Conservation (phyloP, 2,113 vertebrate genomes). For the Psephotus haematonotus region DNA sequence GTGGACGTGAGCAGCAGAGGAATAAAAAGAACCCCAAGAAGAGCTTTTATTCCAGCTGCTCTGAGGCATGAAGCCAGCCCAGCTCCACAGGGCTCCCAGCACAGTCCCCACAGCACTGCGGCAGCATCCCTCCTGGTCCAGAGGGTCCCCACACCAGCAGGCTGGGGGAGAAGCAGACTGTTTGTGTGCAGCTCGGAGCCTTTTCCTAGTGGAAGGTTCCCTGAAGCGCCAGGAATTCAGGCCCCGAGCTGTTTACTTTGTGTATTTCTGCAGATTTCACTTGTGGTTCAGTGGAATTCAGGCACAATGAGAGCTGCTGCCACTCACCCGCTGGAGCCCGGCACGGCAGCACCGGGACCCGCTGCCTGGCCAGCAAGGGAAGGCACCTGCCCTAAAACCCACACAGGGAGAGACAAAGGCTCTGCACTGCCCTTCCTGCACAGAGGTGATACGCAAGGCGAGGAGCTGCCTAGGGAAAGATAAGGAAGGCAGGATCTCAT, state of each 20-base stretch:
- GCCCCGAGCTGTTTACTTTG: background rate
- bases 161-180: background rate
- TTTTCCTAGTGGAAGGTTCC: background rate
- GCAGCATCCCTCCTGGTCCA: background rate
- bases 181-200: background rate
- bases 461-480: background rate
- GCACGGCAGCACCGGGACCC: rapidly evolving
- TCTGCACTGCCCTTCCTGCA: background rate
- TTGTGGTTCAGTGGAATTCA: constrained; percentile 27
- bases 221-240: background rate
- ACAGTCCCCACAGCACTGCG: background rate
- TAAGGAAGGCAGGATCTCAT: background rate
- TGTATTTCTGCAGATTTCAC: constrained; percentile 29
- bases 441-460: background rate
- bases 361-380: rapidly evolving
- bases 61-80: background rate
- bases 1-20: background rate
- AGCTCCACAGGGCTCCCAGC: background rate
- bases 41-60: background rate
- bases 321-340: background rate
- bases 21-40: background rate
- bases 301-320: background rate
- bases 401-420: background rate
- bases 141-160: background rate
- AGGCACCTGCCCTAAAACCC: background rate